Percentiles rank a stretch among this genome's conserved stretches.
phyloP scores from a whole-genome alignment of 2,113 vertebrate species.

The Tichodroma muraria region DNA sequence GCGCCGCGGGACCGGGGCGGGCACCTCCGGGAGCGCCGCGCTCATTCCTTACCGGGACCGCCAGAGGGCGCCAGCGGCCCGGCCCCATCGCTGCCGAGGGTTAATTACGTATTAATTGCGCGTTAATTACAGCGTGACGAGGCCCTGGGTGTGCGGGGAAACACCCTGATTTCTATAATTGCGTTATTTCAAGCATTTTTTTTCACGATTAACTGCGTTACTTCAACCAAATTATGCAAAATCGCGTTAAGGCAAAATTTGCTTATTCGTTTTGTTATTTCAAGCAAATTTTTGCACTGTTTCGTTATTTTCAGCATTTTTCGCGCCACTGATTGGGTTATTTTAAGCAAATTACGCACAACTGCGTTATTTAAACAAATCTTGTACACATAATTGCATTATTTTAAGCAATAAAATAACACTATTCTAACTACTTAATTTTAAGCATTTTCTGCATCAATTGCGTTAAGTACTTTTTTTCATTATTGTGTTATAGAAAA shows the following conservation, averaged over 20 bases:
- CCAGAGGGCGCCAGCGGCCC: not conserved
- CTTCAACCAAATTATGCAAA: not conserved
- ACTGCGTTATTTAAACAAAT: not conserved
- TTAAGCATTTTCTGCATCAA: not conserved
- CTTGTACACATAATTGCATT: not conserved
- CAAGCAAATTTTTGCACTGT: not conserved
- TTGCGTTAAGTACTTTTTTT: not conserved
- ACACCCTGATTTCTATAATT: not conserved
- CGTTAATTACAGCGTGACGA: not conserved
- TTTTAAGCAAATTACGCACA: not conserved
- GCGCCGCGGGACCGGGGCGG: not conserved
- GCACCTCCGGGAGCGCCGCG: not conserved
- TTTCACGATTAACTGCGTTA: too few species aligned
- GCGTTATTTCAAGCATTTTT: too few species aligned
- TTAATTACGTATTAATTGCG: not conserved
- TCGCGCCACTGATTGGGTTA: not conserved
- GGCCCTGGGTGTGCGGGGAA: not conserved
- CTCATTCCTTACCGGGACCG: rapidly evolving
- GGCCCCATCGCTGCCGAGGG: not conserved
- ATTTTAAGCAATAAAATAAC: not conserved
- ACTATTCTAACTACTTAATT: not conserved
- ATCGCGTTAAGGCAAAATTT: not conserved
- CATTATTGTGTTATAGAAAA: not conserved
- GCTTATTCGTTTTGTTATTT: not conserved
- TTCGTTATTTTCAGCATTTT: not conserved